phyloP scores from a whole-genome alignment of 2,113 vertebrate species.

The Progne subis region DNA sequence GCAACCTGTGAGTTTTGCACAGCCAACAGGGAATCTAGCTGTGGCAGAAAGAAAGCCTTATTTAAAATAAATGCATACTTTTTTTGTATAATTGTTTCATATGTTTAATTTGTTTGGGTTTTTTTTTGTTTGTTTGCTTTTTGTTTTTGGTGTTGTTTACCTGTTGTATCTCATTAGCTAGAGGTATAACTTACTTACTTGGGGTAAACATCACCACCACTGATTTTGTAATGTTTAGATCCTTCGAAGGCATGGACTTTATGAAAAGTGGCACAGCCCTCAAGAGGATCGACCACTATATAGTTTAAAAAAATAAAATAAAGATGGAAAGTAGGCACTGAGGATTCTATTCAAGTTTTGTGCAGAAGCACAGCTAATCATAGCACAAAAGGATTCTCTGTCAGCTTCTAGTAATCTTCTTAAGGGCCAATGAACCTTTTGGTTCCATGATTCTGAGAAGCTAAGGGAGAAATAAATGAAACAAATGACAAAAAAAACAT shows the following conservation, averaged over 20 bases:
- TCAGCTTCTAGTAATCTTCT: slow-evolving; percentile 40
- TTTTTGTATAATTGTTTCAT: no score
- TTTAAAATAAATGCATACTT: background rate
- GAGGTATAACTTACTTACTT: background rate
- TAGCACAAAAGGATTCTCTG: slow-evolving; percentile 44
- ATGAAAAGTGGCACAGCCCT: background rate
- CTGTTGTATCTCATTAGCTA: no score
- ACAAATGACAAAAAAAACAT: background rate
- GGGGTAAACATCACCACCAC: background rate
- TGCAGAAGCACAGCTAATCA: slow-evolving; percentile 27
- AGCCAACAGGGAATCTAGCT: background rate
- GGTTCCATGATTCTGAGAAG: slow-evolving; percentile 21
- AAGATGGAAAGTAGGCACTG: background rate
- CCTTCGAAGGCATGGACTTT: background rate
- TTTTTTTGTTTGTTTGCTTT: background rate
- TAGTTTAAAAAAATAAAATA: background rate
- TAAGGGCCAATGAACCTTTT: slow-evolving; percentile 52
- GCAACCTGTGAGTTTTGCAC: background rate
- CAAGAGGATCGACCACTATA: background rate
- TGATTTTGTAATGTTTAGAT: background rate
- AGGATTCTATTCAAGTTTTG: slow-evolving; percentile 25
- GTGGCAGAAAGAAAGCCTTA: background rate
- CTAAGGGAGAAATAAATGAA: background rate
- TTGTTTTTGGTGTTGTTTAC: no score
- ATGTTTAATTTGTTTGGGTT: no score